phyloP scores from a whole-genome alignment of 2,797 vertebrate species.

The Alosa sapidissima region DNA sequence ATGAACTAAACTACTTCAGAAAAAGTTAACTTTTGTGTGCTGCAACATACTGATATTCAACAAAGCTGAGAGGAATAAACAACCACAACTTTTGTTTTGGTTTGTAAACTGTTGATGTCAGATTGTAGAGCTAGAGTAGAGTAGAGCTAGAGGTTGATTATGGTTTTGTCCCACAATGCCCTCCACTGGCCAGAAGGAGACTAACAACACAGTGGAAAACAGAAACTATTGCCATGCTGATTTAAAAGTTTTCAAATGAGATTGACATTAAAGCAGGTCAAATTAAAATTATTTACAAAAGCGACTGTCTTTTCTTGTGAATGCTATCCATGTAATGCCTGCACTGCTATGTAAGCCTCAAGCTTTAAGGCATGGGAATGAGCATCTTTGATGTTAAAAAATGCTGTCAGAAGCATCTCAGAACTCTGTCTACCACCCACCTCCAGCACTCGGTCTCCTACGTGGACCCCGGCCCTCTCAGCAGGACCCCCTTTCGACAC shows the following conservation, averaged over 20 bases:
- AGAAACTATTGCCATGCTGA: constrained; percentile 11
- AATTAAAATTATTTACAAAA: background rate
- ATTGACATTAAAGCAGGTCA: background rate
- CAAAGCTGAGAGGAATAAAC: background rate
- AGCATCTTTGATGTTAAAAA: background rate
- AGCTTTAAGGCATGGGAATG: background rate
- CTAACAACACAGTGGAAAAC: constrained; percentile 39
- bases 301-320: background rate
- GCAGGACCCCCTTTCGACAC: constrained; percentile 73
- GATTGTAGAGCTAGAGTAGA: background rate
- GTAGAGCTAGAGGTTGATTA: background rate
- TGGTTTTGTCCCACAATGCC: constrained; percentile 56
- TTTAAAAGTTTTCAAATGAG: background rate
- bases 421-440: constrained; percentile 53
- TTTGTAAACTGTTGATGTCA: background rate
- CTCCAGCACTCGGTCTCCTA: constrained; percentile 75
- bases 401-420: background rate
- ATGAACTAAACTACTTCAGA: background rate
- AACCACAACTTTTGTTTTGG: background rate
- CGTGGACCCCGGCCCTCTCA: constrained; percentile 73
- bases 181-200: constrained; percentile 58
- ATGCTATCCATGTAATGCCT: background rate
- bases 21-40: background rate
- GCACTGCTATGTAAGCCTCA: background rate
- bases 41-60: background rate